Base-by-base conservation (phyloP, 2,888 invertebrate species). In the Acleris literana region DNA sequence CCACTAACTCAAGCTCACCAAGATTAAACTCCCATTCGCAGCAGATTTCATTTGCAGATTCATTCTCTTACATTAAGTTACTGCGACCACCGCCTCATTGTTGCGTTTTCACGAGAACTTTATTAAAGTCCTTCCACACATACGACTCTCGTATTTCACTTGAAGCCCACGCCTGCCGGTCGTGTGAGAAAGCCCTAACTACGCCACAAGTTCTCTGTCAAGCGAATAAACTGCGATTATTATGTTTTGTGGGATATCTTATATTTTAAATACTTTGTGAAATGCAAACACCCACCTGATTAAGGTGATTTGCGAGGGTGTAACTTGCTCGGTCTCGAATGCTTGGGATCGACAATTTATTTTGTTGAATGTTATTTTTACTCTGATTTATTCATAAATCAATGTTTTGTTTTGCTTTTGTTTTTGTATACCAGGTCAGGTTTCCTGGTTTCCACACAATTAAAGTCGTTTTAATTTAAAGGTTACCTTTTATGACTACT, bases 31-130 rank as follows among this genome's bases (percentile, higher is more conserved):
- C 51, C 72, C 79, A 75, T 77, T 78, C 74, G 80, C 59, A 55
- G 63, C 76, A 85, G 85, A 87, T 86, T 85, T 83, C 82, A 85
- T 85, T 86, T 83, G 80, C 80, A 83, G 80, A 86, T 85, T 84
- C 83, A 83, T 86, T 86, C 84, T 84, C 83, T 83, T 83, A 85
- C 85, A 87, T 88, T 84, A 85, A 87, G 84, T 87, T 86, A 81
- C 81, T 84, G 81, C 78, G 74, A 72, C 81, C 78, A 79, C 78
- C 77, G 76, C 74, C 69, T 80, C 82, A 87, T 86, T 87, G 87
- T 87, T 83, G 78, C 78, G 75, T 83, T 86, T 88, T 83, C 87
- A 85, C 81, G 84, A 85, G 85, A 83, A 86, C 83, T 87, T 87
- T 87, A 87, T 86, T 88, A 87, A 86, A 85, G 80, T 83, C 77